phyloP scores from a whole-genome alignment of 1,140 invertebrate genomes.

The Cylas formicarius region DNA sequence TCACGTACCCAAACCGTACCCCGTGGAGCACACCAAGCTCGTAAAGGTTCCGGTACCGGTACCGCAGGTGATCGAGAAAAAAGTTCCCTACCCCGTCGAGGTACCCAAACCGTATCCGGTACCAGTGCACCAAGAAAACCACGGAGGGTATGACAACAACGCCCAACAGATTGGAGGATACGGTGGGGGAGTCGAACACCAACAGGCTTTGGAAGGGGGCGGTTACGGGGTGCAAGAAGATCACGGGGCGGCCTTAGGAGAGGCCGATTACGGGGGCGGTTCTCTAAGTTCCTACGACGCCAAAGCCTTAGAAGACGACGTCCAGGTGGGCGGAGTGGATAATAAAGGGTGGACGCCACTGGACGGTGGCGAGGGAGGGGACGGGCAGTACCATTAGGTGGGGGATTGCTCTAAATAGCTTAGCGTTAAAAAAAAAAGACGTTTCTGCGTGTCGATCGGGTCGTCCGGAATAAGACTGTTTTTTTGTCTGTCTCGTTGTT shows the following conservation, averaged over 20 bases:
- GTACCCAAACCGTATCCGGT: conserved; percentile 37
- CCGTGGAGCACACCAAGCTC: conserved; percentile 29
- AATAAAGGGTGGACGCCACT: conserved; percentile 14
- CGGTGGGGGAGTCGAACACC: conserved; percentile 15
- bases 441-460: no score
- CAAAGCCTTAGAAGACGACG: conserved; percentile 12
- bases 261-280: conserved; percentile 9
- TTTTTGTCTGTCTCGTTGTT: no score
- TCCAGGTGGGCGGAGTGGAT: background rate
- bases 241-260: conserved; percentile 8
- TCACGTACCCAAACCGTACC: conserved; percentile 32
- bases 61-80: conserved; percentile 31
- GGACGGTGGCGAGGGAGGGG: conserved; percentile 4
- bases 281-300: conserved; percentile 9
- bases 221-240: conserved; percentile 16
- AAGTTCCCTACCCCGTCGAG: conserved; percentile 33
- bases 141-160: background rate
- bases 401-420: no score
- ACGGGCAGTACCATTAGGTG: no score
- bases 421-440: no score
- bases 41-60: conserved; percentile 32
- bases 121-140: conserved; percentile 22
- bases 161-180: conserved; percentile 9
- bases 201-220: conserved; percentile 15
- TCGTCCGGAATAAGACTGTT: no score